A percentile compares a stretch with the other conserved stretches of the same genome.
Evolutionary conservation across 2,888 invertebrate genomes (phyloP).

Genomic region (Pycnomerus fuliginosus): DNA sequence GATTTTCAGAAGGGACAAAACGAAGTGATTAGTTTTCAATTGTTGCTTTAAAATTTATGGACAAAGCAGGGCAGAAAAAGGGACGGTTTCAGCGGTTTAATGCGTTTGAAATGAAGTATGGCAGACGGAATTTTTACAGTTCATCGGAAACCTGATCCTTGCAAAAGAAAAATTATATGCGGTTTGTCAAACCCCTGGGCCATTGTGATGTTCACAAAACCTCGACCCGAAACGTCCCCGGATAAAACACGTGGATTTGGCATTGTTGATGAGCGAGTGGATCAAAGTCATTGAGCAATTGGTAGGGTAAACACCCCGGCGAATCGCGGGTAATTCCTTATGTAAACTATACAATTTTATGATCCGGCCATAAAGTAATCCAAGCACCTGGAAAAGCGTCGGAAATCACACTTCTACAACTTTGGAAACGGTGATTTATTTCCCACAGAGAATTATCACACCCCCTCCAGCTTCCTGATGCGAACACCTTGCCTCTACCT

Average conservation of each 20-base stretch:
- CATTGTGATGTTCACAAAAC: too few species aligned
- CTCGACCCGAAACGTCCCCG: slow-evolving; percentile 17
- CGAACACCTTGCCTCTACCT: slow-evolving; percentile 29
- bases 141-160: slow-evolving; percentile 39
- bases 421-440: slow-evolving; percentile 30
- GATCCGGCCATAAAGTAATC: slow-evolving; percentile 40
- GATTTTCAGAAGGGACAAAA: slow-evolving; percentile 16
- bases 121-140: slow-evolving; percentile 39
- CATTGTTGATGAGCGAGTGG: slow-evolving; percentile 10
- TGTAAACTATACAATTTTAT: slow-evolving; percentile 37
- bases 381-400: slow-evolving; percentile 39
- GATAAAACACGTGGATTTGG: slow-evolving; percentile 21
- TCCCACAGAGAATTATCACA: slow-evolving; percentile 38
- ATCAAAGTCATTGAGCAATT: slow-evolving; percentile 4
- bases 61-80: slow-evolving; percentile 12
- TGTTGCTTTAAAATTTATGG: slow-evolving; percentile 20
- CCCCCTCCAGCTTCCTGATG: slow-evolving; percentile 22
- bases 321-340: slow-evolving; percentile 25
- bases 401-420: slow-evolving; percentile 43
- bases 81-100: slow-evolving; percentile 26
- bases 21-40: background rate
- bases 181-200: slow-evolving; percentile 46
- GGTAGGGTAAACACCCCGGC: slow-evolving; percentile 15
- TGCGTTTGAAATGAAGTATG: slow-evolving; percentile 33
- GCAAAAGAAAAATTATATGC: slow-evolving; percentile 44